A percentile compares a stretch with the other conserved stretches of the same genome.
These are phyloP conservation scores for Onthophagus taurus DNA, from an alignment of 1,140 invertebrate species.

Conservation along the genomic window DNA sequence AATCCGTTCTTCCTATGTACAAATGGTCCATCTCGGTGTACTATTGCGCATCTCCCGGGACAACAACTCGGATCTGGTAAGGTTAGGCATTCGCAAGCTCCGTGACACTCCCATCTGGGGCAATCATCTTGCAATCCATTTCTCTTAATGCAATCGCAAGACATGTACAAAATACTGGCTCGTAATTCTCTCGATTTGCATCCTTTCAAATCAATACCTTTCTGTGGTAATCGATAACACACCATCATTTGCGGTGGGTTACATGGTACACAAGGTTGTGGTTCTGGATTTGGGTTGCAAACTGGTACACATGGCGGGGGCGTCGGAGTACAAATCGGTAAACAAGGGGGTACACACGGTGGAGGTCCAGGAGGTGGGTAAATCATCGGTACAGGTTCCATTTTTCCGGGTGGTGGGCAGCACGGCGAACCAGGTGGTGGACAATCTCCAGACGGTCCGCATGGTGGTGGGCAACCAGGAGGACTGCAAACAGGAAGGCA, in stretches of 20 bases:
- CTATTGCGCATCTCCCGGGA: too few species aligned
- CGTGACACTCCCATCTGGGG: constrained; percentile 55
- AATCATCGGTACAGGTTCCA: constrained; percentile 20
- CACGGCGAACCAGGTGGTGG: constrained; percentile 26
- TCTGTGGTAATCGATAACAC: constrained; percentile 27
- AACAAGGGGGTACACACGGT: constrained; percentile 23
- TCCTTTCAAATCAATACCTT: constrained; percentile 19
- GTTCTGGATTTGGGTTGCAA: constrained; percentile 23
- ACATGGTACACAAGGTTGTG: constrained; percentile 34
- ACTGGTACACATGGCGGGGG: constrained; percentile 30
- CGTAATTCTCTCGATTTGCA: constrained; percentile 58
- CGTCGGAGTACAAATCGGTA: constrained; percentile 30
- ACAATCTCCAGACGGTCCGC: constrained; percentile 27
- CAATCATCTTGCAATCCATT: constrained; percentile 70
- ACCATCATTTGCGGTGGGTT: constrained; percentile 36
- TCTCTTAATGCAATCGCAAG: constrained; percentile 63
- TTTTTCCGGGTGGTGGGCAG: constrained; percentile 28
- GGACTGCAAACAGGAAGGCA: constrained; percentile 32
- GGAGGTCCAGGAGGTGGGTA: constrained; percentile 5
- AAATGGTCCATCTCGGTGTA: constrained; percentile 17
- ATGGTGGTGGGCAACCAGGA: constrained; percentile 19
- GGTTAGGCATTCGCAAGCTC: constrained; percentile 54
- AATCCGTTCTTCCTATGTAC: constrained; percentile 17
- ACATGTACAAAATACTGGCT: constrained; percentile 52
- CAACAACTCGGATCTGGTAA: constrained; percentile 56